phyloP scores from a whole-genome alignment of 2,797 vertebrate species.

The Cyprinella venusta region DNA sequence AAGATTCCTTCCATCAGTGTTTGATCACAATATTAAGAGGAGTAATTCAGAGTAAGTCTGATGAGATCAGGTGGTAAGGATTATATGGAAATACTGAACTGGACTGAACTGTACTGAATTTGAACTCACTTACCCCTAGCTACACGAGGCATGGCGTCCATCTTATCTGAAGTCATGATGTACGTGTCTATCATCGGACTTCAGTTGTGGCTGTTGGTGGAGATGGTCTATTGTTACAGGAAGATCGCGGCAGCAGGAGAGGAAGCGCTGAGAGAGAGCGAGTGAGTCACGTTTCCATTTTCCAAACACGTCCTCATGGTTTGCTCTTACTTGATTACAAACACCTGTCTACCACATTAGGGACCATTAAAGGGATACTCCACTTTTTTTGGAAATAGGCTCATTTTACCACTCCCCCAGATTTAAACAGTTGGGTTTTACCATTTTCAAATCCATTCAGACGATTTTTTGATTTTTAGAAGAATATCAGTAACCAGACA shows the following conservation, averaged over 20 bases:
- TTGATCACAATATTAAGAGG: neutral
- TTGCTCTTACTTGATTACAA: constrained; percentile 1
- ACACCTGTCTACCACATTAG: neutral
- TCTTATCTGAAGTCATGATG: constrained; percentile 94
- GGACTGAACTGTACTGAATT: no score
- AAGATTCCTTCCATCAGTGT: neutral
- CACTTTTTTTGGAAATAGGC: no score
- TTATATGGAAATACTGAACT: neutral
- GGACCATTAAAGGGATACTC: neutral
- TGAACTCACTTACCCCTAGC: constrained; percentile 61
- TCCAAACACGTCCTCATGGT: constrained; percentile 1
- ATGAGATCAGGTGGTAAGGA: neutral
- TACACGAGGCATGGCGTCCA: constrained; percentile 86
- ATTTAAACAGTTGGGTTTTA: no score
- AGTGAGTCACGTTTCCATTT: constrained; percentile 76
- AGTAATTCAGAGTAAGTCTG: neutral
- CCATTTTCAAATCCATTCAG: no score
- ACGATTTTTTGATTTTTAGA: no score
- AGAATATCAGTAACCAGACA: no score
- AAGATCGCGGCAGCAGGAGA: constrained; percentile 88
- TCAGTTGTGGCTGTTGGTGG: constrained; percentile 88
- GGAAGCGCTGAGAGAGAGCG: constrained; percentile 85
- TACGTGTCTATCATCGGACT: constrained; percentile 90
- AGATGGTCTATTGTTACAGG: constrained; percentile 94
- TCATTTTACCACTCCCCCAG: no score